Evolutionary conservation across 1,140 invertebrate species (phyloP), one percentile per base, ranked within the genome.

Genomic region (Drosophila trapezifrons): DNA sequence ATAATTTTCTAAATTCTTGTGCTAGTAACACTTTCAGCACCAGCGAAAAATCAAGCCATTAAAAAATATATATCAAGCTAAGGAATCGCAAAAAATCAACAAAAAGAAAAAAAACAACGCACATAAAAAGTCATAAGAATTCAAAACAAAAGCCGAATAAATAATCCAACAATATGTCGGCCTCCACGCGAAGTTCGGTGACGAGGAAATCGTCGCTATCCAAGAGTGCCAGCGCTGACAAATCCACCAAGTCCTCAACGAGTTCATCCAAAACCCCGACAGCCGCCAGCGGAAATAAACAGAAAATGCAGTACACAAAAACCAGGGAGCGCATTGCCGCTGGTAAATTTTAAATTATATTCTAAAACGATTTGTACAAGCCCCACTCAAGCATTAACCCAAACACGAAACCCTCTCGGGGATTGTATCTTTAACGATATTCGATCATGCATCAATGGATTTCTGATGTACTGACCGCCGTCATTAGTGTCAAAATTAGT

Each of bases 281-380:
- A 42, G n/a, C 67, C 46, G 27, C 70, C 75, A 65, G 52, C 64
- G 83, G 83, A 35, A 90, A 55, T 63, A 91, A 81, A 90, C 83
- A 84, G 74, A 90, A 90, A 78, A 91, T 90, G 77, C 87, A 89
- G 73, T 91, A 91, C 42, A 64, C 90, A 76, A 91, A 87, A 40
- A 91, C 90, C 38, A 91, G 45, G 70, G 90, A 91, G 54, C 90
- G 90, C 35, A 89, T 91, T 47, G 82, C 85, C 51, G 86, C 85
- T 58, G 90, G 93, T 96, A 89, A 47, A 47, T 37, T 22, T 37
- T 37, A 22, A 20, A 38, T 51, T 17, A 45, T 29, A 35, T 13
- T 27, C 9, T 20, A 55, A 42, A 15, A 13, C n/a, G 20, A 54
- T 37, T 37, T 25, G 29, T 37, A 25, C 25, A 45, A n/a, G 38